phyloP scores from a whole-genome alignment of 1,140 invertebrate genomes.

The Saccostrea echinata region DNA sequence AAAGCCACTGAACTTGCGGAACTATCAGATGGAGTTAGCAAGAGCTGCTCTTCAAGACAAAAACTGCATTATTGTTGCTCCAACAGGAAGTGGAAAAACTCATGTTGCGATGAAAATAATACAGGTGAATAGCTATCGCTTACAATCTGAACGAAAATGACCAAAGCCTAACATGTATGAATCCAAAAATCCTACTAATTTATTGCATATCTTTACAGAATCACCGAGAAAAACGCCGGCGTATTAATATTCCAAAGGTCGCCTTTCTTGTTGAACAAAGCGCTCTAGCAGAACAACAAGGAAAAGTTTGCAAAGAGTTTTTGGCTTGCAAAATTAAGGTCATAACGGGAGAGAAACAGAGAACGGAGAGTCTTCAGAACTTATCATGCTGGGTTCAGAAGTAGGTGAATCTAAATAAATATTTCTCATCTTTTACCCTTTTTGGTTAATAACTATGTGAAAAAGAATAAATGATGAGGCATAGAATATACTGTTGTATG shows the following conservation, averaged over 20 bases:
- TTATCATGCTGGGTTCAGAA: conserved; percentile 51
- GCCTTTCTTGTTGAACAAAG: conserved; percentile 75
- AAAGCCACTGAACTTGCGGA: conserved; percentile 32
- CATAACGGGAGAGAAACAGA: conserved; percentile 58
- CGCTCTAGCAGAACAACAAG: conserved; percentile 75
- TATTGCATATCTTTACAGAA: background rate
- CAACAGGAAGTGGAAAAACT: conserved; percentile 72
- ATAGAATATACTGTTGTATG: background rate
- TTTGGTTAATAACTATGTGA: too few species aligned
- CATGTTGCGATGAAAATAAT: conserved; percentile 68
- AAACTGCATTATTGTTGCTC: conserved; percentile 68
- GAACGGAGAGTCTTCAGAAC: conserved; percentile 51
- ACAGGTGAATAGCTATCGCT: conserved; percentile 16
- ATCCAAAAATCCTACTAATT: background rate
- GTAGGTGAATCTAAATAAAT: background rate
- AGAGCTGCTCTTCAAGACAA: conserved; percentile 57
- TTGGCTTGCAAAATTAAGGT: conserved; percentile 57
- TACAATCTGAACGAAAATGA: background rate
- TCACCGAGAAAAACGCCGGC: conserved; percentile 55
- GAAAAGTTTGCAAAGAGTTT: conserved; percentile 65
- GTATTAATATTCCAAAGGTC: conserved; percentile 62
- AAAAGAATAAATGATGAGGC: too few species aligned
- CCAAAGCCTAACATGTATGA: background rate
- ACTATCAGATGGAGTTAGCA: conserved; percentile 68
- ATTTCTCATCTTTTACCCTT: too few species aligned